These are phyloP conservation scores for Carduelis carduelis DNA, from an alignment of 2,797 vertebrate genomes.

Conservation along the genomic window DNA sequence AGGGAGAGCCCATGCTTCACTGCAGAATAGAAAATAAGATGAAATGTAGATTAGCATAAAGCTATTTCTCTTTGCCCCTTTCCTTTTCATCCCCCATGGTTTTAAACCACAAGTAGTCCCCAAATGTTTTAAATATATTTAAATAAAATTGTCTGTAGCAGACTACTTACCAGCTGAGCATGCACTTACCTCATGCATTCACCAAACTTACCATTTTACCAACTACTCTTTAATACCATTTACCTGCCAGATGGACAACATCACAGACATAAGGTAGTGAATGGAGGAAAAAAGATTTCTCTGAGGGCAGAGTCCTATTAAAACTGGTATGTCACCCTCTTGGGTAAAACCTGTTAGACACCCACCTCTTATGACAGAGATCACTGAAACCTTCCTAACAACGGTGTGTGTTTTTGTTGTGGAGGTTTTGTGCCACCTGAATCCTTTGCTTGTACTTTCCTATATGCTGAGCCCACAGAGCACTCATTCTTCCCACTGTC, in stretches of 20 bases:
- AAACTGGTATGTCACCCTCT: neutral
- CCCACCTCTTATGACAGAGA: too few species aligned
- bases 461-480: neutral
- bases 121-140: neutral
- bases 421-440: neutral
- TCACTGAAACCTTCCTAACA: neutral
- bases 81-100: neutral
- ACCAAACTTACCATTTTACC: neutral
- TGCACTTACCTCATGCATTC: neutral
- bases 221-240: neutral
- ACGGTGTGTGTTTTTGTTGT: fast-evolving
- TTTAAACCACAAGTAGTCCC: neutral
- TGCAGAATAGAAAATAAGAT: neutral
- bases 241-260: neutral
- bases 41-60: neutral
- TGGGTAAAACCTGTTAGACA: neutral
- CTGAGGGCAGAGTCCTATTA: neutral
- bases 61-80: neutral
- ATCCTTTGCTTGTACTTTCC: neutral
- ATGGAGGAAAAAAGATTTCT: neutral
- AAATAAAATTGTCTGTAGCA: neutral
- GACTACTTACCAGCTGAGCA: neutral
- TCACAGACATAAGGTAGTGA: neutral
- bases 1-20: neutral
- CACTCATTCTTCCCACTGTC: neutral